phyloP scores from a whole-genome alignment of 2,888 invertebrate species.

The Axea sp. region DNA sequence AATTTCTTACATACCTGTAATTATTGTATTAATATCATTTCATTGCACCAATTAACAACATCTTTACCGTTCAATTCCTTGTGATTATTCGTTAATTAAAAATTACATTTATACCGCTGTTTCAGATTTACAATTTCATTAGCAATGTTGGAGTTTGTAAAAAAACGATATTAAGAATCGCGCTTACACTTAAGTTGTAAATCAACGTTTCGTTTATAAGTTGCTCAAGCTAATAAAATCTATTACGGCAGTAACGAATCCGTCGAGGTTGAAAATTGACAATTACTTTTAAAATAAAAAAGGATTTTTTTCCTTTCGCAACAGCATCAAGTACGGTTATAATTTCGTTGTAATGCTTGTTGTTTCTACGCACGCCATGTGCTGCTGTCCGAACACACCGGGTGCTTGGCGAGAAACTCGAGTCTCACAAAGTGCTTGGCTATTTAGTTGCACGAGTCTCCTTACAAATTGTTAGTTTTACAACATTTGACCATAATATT shows the following conservation, averaged over 20 bases:
- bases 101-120: no score
- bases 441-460: constrained; percentile 37
- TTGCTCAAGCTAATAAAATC: constrained; percentile 7
- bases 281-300: constrained; percentile 4
- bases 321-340: constrained; percentile 52
- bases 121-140: no score
- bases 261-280: constrained; percentile 9
- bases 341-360: constrained; percentile 60
- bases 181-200: no score
- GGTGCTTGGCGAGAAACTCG: constrained; percentile 59
- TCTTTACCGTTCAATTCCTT: not conserved
- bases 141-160: no score
- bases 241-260: constrained; percentile 8
- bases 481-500: constrained; percentile 13
- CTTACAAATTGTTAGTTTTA: constrained; percentile 48
- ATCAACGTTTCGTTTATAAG: no score
- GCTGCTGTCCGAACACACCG: constrained; percentile 61
- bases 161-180: no score
- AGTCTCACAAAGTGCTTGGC: constrained; percentile 31
- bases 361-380: constrained; percentile 64
- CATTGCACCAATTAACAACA: constrained; percentile 12
- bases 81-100: not conserved
- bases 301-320: constrained; percentile 46
- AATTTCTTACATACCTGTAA: constrained; percentile 30
- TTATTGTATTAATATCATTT: constrained; percentile 49